A percentile compares a stretch with the other conserved stretches of the same genome.
phyloP scores from a whole-genome alignment of 2,797 vertebrate species.

The Iguana delicatissima region DNA sequence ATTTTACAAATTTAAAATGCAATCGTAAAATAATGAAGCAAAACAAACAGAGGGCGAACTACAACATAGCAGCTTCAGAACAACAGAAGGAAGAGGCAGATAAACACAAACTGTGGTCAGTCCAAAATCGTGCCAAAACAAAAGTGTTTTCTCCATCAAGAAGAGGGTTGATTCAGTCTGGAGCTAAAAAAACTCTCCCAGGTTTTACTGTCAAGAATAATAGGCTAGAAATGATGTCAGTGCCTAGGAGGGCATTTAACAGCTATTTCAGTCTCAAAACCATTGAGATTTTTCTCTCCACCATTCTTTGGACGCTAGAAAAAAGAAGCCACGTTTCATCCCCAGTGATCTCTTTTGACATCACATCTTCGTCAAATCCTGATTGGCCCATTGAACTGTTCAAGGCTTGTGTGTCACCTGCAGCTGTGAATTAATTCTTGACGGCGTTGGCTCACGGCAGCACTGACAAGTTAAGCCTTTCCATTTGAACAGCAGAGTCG shows the following conservation, averaged over 20 bases:
- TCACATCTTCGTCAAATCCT: slow-evolving; percentile 47
- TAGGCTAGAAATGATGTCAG: neutral
- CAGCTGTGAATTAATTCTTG: slow-evolving; percentile 69
- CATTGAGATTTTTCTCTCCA: neutral
- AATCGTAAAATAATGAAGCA: neutral
- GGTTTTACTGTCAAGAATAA: neutral
- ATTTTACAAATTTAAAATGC: neutral
- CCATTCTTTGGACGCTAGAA: slow-evolving; percentile 19
- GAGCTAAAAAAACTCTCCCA: neutral
- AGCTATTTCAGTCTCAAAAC: neutral
- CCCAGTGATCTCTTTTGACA: slow-evolving; percentile 24
- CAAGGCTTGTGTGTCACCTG: slow-evolving; percentile 64
- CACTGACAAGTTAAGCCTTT: slow-evolving; percentile 64
- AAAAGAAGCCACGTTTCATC: slow-evolving; percentile 28
- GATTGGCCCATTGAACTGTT: slow-evolving; percentile 70
- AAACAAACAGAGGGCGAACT: neutral
- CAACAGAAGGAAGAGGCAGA: neutral
- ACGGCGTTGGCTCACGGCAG: slow-evolving; percentile 55
- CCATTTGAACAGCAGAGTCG: slow-evolving; percentile 63
- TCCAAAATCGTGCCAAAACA: neutral
- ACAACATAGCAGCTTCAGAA: neutral
- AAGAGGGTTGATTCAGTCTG: neutral
- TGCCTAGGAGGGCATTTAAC: neutral
- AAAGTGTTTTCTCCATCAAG: neutral
- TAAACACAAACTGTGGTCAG: neutral